phyloP scores from a whole-genome alignment of 2,113 vertebrate genomes.

The Oenanthe oenanthe region DNA sequence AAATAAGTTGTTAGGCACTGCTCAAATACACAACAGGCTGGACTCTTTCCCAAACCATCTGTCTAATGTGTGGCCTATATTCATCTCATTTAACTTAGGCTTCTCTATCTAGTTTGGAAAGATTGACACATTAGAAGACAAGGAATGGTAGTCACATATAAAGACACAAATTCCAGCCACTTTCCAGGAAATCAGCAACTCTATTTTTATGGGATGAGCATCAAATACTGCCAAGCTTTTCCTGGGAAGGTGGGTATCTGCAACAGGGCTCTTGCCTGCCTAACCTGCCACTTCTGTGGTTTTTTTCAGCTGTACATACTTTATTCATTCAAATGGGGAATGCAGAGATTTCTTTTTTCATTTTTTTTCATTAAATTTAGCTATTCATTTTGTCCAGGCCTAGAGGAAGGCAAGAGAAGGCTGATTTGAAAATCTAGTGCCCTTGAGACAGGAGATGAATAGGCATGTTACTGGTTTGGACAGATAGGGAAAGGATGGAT shows the following conservation, averaged over 20 bases:
- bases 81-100: not conserved
- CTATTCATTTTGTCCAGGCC: not conserved
- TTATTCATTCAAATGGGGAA: not conserved
- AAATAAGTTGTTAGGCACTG: not conserved
- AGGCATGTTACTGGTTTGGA: conserved; percentile 16
- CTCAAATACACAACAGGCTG: not conserved
- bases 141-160: not conserved
- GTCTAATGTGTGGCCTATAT: not conserved
- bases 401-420: not conserved
- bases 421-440: conserved; percentile 16
- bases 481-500: conserved; percentile 16
- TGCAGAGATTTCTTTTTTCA: not conserved
- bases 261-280: not conserved
- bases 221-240: not conserved
- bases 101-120: not conserved
- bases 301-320: not conserved
- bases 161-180: not conserved
- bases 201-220: not conserved
- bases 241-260: not conserved
- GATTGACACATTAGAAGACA: not conserved
- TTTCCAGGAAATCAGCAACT: not conserved
- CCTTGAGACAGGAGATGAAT: conserved; percentile 50
- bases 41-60: not conserved
- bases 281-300: rapidly evolving
- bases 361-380: not conserved